These are phyloP conservation scores for Pomatostomus ruficeps DNA, from an alignment of 2,113 vertebrate genomes.

Conservation along the genomic window DNA sequence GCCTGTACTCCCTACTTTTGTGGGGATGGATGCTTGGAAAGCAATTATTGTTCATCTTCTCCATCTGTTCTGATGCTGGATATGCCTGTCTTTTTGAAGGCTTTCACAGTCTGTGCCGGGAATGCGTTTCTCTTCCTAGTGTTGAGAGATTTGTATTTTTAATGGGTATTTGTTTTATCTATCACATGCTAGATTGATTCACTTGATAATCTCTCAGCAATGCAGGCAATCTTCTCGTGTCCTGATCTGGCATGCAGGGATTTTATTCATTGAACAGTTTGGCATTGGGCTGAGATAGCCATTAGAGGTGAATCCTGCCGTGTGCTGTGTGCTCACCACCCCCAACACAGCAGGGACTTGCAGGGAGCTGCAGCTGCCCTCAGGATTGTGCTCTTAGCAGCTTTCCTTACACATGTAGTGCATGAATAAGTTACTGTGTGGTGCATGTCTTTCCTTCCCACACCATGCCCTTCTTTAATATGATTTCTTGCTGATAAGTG, in stretches of 20 bases:
- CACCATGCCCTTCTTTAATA: background rate
- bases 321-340: background rate
- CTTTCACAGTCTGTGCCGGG: background rate
- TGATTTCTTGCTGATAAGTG: background rate
- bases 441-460: background rate
- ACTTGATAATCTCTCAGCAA: conserved; percentile 35
- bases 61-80: conserved; percentile 26
- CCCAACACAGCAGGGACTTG: background rate
- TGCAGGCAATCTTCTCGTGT: background rate
- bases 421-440: background rate
- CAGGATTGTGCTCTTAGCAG: background rate
- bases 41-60: conserved; percentile 26
- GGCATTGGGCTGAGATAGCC: conserved; percentile 35
- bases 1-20: background rate
- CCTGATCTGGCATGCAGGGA: background rate
- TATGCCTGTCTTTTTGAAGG: background rate
- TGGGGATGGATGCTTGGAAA: conserved; percentile 28
- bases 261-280: conserved; percentile 12
- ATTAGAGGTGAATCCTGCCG: background rate
- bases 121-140: conserved; percentile 3
- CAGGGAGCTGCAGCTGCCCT: background rate
- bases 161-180: conserved; percentile 58
- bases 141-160: conserved; percentile 46
- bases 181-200: conserved; percentile 36
- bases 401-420: background rate